Evolutionary conservation across 2,797 vertebrate genomes (phyloP).

Genomic region (Brotula barbata): DNA sequence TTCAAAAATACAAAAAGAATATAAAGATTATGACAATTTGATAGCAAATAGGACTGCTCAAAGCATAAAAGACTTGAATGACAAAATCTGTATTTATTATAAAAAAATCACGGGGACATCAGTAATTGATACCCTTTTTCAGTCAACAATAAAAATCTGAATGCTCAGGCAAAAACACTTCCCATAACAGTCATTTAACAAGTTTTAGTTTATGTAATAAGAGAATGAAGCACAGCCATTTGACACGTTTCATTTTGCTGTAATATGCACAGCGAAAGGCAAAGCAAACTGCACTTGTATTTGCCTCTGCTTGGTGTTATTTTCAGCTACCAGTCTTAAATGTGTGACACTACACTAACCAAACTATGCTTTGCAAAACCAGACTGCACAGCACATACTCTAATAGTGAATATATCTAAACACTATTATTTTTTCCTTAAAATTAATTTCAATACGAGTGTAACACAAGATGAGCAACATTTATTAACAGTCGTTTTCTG

Average conservation of each 20-base stretch:
- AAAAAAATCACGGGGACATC: constrained; percentile 55
- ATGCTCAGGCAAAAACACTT: constrained; percentile 63
- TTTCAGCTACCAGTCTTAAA: constrained; percentile 59
- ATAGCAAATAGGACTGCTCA: constrained; percentile 82
- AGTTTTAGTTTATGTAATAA: constrained; percentile 61
- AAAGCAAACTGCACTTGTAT: constrained; percentile 47
- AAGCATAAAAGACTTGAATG: constrained; percentile 76
- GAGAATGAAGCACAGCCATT: constrained; percentile 50
- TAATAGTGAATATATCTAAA: constrained; percentile 80
- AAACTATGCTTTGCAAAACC: constrained; percentile 85
- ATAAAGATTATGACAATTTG: constrained; percentile 81
- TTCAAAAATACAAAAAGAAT: constrained; percentile 85
- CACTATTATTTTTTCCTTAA: constrained; percentile 71
- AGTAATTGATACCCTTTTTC: constrained; percentile 60
- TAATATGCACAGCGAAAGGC: constrained; percentile 40
- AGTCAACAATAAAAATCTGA: constrained; percentile 61
- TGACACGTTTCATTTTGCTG: constrained; percentile 55
- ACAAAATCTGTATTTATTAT: constrained; percentile 69
- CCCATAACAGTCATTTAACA: constrained; percentile 63
- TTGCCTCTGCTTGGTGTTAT: constrained; percentile 46
- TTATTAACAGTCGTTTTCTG: constrained; percentile 54
- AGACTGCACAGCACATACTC: constrained; percentile 84
- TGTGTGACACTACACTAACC: constrained; percentile 80
- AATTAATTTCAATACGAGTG: constrained; percentile 70
- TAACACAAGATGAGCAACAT: constrained; percentile 79